Evolutionary conservation across 2,797 vertebrate genomes (phyloP), one percentile per base, ranked within the genome.

Genomic region (Lithobates sylvaticus): DNA sequence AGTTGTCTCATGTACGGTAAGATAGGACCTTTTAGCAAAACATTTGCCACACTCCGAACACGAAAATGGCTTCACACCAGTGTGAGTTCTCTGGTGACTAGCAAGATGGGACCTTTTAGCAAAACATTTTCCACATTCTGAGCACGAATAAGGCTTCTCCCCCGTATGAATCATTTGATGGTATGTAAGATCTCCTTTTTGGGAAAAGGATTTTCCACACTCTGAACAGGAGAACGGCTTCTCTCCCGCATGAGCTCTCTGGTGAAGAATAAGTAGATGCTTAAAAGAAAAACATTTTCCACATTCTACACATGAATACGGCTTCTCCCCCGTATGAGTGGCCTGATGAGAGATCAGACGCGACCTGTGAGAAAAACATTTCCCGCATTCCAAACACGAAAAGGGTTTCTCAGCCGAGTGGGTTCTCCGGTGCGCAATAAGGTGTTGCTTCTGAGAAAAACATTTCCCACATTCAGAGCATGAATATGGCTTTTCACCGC

Each of bases 21-120:
- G 89, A 47, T 91, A 90, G 2, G 91, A 93, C 5, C 87, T 91
- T 83, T 91, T 90, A 0, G 88, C 70, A 89, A 93, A 93, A 18
- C 90, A 85, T 36, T 91, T 92, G 0, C 89, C 89, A 32, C 91
- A 93, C 15, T 91, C 90, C 23, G 83, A 85, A 78, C 91, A 93
- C n/a, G 89, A 64, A 3, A 89, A 91, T 0, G 91, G 88, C 85
- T 88, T 90, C 80, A 92, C 90, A 78, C 88, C 81, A 3, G 86
- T 91, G 76, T 92, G 92, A 67, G 91, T 86, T 47, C 85, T 80
- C 3, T 92, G 90, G 69, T 92, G 92, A 2, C 89, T 83, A 1
- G 71, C 50, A 26, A 81, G 79, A 58, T 47, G 44, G 12, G 79
- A 81, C 44, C 50, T 73, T 18, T 72, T 47, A 9, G 65, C 54